These are phyloP conservation scores for Fragum fragum DNA, from an alignment of 2,888 invertebrate species.

Conservation along the genomic window DNA sequence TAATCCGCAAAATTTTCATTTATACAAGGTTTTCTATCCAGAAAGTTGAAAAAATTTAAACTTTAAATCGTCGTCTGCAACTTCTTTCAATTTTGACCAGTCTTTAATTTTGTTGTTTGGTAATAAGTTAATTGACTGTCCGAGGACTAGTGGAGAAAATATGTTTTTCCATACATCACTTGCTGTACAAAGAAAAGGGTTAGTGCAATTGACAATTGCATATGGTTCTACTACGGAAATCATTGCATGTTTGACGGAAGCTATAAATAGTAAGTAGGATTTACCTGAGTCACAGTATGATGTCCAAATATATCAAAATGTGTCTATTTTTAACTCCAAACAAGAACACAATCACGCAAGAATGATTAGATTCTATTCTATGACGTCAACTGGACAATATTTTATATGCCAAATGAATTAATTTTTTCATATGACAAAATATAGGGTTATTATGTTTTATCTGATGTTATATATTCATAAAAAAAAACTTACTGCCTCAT, in stretches of 20 bases:
- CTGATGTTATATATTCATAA: too few relatives aligned
- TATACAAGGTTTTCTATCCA: too few relatives aligned
- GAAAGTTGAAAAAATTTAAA: too few relatives aligned
- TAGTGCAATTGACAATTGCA: neutral
- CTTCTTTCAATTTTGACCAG: too few relatives aligned
- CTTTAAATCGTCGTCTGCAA: too few relatives aligned
- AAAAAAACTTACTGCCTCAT: too few relatives aligned
- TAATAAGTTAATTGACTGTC: too few relatives aligned
- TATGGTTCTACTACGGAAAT: neutral
- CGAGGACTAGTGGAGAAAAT: too few relatives aligned
- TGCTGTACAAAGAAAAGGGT: neutral
- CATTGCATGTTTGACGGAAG: neutral
- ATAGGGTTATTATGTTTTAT: neutral
- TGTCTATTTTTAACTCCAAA: neutral
- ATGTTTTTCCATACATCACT: too few relatives aligned
- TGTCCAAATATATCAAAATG: constrained; percentile 3
- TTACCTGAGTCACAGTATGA: neutral
- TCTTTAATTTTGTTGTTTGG: too few relatives aligned
- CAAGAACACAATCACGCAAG: neutral
- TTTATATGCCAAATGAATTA: neutral
- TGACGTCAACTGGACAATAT: neutral
- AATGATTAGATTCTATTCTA: neutral
- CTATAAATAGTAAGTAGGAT: neutral
- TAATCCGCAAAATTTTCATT: too few relatives aligned
- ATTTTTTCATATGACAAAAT: neutral